Percentiles rank a stretch among this genome's conserved stretches.
phyloP scores from a whole-genome alignment of 2,797 vertebrate species.

The Neosilurus mollespiculum region DNA sequence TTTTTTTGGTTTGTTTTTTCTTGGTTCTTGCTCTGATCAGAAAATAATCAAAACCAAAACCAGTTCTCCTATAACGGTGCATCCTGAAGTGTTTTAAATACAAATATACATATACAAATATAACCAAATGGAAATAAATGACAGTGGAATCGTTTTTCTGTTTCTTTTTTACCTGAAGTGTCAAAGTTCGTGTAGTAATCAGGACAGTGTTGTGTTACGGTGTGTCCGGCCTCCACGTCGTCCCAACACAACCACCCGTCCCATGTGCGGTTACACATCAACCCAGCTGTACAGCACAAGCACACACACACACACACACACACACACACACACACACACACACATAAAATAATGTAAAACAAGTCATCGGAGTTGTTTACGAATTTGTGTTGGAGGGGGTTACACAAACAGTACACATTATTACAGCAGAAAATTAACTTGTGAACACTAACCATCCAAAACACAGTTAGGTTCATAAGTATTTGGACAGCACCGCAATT shows the following conservation, averaged over 20 bases:
- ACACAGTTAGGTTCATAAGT: too few relatives aligned
- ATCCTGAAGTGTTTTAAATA: not conserved
- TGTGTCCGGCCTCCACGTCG: constrained; percentile 76
- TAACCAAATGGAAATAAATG: not conserved
- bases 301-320: constrained; percentile 25
- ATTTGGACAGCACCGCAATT: too few relatives aligned
- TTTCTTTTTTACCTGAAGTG: constrained; percentile 73
- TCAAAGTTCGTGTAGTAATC: constrained; percentile 91
- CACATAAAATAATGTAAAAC: not conserved
- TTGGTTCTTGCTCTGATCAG: not conserved
- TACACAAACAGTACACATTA: not conserved
- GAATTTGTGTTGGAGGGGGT: not conserved
- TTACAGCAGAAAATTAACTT: not conserved
- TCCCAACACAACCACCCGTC: constrained; percentile 98
- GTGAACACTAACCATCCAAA: too few relatives aligned
- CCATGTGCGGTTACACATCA: constrained; percentile 89
- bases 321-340: constrained; percentile 21
- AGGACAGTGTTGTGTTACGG: constrained; percentile 86
- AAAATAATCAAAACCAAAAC: not conserved
- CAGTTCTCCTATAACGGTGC: not conserved
- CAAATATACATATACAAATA: too few relatives aligned
- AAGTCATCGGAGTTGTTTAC: too few relatives aligned
- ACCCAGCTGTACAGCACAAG: constrained; percentile 50
- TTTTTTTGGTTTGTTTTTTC: not conserved
- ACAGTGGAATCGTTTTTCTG: not conserved